Evolutionary conservation across 2,888 invertebrate species (phyloP).

Genomic region (Rhagonycha lutea): DNA sequence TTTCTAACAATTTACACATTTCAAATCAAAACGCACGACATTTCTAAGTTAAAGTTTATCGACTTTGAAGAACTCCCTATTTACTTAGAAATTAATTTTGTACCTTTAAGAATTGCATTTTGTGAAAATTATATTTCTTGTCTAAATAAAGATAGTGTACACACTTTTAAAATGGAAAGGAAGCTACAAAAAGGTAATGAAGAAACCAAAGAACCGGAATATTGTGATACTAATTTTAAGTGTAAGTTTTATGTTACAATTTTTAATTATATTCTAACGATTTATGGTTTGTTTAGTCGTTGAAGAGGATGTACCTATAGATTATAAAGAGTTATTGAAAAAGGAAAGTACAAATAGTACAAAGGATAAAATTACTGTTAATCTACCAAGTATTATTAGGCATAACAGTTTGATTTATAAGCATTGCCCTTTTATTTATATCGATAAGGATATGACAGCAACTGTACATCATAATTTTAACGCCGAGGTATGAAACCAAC

Average conservation of each 20-base stretch:
- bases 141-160: conserved; percentile 63
- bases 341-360: conserved; percentile 43
- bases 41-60: conserved; percentile 68
- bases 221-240: conserved; percentile 35
- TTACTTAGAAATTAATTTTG: conserved; percentile 66
- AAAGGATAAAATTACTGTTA: conserved; percentile 50
- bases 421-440: conserved; percentile 54
- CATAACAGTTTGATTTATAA: conserved; percentile 54
- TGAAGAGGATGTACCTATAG: conserved; percentile 38
- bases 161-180: conserved; percentile 62
- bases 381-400: conserved; percentile 52
- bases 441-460: conserved; percentile 55
- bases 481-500: conserved; percentile 45
- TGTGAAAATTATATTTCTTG: conserved; percentile 72
- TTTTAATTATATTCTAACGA: background rate
- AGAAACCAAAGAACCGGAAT: conserved; percentile 20
- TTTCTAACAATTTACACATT: conserved; percentile 62
- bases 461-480: conserved; percentile 51
- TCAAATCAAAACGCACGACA: conserved; percentile 67
- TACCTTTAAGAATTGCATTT: conserved; percentile 62
- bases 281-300: conserved; percentile 13
- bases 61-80: conserved; percentile 72
- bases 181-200: conserved; percentile 9
- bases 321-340: conserved; percentile 47
- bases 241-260: conserved; percentile 40